Percentiles rank a stretch among this genome's conserved stretches.
Evolutionary conservation across 2,113 vertebrate species (phyloP).

Genomic region (Scomber japonicus): DNA sequence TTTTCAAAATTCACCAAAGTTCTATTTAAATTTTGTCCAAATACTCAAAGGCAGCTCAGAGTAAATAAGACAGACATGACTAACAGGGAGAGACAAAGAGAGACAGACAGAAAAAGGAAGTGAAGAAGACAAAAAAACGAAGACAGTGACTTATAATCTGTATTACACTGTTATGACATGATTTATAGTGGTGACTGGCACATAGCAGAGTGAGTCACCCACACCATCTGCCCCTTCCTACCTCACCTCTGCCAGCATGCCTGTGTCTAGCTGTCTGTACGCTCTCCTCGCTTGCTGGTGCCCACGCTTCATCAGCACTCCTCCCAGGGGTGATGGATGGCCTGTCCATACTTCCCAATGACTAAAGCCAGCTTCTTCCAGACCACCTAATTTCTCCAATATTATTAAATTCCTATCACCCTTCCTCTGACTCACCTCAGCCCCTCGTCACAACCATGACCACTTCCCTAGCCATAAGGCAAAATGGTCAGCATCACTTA

Average conservation of each 20-base stretch:
- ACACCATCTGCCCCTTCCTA: conserved; percentile 81
- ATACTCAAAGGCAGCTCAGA: conserved; percentile 29
- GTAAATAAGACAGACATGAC: neutral
- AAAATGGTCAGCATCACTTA: conserved; percentile 63
- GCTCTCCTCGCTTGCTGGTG: conserved; percentile 59
- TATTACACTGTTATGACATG: conserved; percentile 52
- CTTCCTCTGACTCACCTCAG: conserved; percentile 76
- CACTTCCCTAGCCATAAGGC: conserved; percentile 46
- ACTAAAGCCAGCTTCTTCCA: conserved; percentile 70
- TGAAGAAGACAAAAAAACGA: conserved; percentile 52
- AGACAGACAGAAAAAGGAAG: conserved; percentile 4
- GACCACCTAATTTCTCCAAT: conserved; percentile 72
- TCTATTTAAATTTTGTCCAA: conserved; percentile 7
- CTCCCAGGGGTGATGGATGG: conserved; percentile 77
- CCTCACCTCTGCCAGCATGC: conserved; percentile 80
- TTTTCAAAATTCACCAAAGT: neutral
- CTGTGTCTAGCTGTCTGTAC: conserved; percentile 70
- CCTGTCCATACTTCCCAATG: conserved; percentile 70
- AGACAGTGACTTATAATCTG: conserved; percentile 59
- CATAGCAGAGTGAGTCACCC: conserved; percentile 80
- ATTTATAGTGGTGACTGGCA: conserved; percentile 78
- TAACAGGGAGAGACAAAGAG: conserved; percentile 21
- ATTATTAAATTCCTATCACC: conserved; percentile 80
- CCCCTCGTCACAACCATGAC: conserved; percentile 53
- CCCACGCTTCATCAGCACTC: conserved; percentile 78